Percentiles rank a stretch among this genome's conserved stretches.
phyloP scores from a whole-genome alignment of 2,888 invertebrate species.

The Cistogaster globosa region DNA sequence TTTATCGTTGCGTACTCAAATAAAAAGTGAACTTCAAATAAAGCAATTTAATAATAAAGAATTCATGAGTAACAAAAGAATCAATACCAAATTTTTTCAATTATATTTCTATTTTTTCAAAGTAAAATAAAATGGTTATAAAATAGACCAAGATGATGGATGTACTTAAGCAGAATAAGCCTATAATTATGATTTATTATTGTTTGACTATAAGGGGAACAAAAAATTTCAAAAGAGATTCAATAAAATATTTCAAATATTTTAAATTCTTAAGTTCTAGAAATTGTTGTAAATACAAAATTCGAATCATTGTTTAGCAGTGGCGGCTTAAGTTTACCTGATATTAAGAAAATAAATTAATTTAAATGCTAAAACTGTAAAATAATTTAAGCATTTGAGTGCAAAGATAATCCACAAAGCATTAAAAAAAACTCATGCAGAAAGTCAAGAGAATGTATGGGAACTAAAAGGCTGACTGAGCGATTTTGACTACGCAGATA shows the following conservation, averaged over 20 bases:
- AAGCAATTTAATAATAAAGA: slow-evolving; percentile 67
- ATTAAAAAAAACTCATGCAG: too few relatives aligned
- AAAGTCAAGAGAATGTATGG: too few relatives aligned
- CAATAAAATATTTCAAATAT: slow-evolving; percentile 3
- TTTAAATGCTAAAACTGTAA: too few relatives aligned
- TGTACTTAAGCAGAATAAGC: slow-evolving; percentile 34
- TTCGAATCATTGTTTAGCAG: background rate
- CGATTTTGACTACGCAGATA: too few relatives aligned
- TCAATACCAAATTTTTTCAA: slow-evolving; percentile 34
- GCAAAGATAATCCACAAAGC: too few relatives aligned
- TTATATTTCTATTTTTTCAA: slow-evolving; percentile 11
- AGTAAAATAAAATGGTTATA: background rate
- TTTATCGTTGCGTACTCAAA: slow-evolving; percentile 1
- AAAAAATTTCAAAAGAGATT: slow-evolving; percentile 30
- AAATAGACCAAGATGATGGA: slow-evolving; percentile 39
- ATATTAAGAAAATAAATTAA: too few relatives aligned
- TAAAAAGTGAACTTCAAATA: slow-evolving; percentile 60
- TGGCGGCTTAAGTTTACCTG: background rate
- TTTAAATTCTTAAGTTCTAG: background rate
- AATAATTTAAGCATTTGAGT: too few relatives aligned
- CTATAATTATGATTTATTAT: slow-evolving; percentile 56
- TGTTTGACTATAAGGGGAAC: slow-evolving; percentile 35
- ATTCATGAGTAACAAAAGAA: slow-evolving; percentile 54
- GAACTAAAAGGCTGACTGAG: too few relatives aligned
- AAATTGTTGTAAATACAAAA: background rate